A percentile compares a stretch with the other conserved stretches of the same genome.
These are phyloP conservation scores for Dascyllus trimaculatus DNA, from an alignment of 2,113 vertebrate genomes.

Conservation along the genomic window DNA sequence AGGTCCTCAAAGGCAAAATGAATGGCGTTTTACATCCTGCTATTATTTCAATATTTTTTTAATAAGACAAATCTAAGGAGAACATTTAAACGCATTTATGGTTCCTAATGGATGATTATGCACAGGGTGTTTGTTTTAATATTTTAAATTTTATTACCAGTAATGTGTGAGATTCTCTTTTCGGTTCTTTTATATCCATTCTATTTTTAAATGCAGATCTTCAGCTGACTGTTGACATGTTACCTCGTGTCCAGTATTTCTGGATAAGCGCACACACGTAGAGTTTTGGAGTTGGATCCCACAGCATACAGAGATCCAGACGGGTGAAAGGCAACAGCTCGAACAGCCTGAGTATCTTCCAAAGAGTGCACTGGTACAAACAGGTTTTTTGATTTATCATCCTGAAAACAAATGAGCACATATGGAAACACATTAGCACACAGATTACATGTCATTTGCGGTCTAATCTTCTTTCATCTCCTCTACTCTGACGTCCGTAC, in stretches of 20 bases:
- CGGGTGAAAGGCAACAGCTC: constrained; percentile 97
- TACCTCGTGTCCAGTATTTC: constrained; percentile 92
- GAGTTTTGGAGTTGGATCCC: constrained; percentile 98
- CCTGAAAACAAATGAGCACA: constrained; percentile 75
- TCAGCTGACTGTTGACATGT: background rate
- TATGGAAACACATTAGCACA: constrained; percentile 10
- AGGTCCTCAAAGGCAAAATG: no score
- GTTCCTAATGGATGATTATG: no score
- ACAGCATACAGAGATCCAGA: constrained; percentile 93
- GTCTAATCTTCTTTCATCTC: constrained; percentile 18
- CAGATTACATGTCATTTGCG: constrained; percentile 11
- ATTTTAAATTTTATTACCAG: no score
- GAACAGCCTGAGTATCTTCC: constrained; percentile 96
- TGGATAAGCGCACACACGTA: constrained; percentile 96
- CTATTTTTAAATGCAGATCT: background rate
- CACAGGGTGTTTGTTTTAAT: no score
- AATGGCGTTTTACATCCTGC: no score
- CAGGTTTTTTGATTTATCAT: constrained; percentile 89
- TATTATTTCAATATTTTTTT: no score
- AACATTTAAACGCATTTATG: no score
- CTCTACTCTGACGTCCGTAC: constrained; percentile 11
- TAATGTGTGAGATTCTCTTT: no score
- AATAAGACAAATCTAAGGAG: no score
- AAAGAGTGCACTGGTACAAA: constrained; percentile 93
- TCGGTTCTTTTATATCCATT: no score